These are phyloP conservation scores for Aplysina aerophoba DNA, from an alignment of 37 sponge, comb jelly and placozoan genomes.

Conservation along the genomic window DNA sequence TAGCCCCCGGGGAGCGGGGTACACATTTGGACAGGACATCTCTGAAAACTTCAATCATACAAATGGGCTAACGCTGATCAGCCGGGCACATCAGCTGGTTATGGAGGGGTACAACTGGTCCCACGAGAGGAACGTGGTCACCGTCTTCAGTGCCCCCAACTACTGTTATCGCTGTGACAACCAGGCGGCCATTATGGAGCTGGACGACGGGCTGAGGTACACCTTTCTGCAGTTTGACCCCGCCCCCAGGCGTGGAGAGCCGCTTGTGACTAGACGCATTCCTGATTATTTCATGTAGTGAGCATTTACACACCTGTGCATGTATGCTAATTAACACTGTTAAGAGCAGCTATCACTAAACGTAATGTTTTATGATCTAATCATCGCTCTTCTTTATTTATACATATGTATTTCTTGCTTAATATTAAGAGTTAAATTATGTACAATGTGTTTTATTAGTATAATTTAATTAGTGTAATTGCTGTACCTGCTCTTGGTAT, in stretches of 20 bases:
- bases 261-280: conserved; percentile 94
- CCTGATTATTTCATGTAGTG: conserved; percentile 97
- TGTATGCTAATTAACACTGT: too few species aligned
- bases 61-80: conserved; percentile 91
- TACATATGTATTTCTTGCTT: too few species aligned
- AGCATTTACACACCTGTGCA: too few species aligned
- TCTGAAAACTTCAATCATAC: conserved; percentile 98
- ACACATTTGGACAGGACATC: conserved; percentile 99
- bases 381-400: too few species aligned
- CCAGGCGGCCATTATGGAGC: conserved; percentile 99
- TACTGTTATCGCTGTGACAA: conserved; percentile 99
- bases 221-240: conserved; percentile 98
- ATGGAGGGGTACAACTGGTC: conserved; percentile 99
- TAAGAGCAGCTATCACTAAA: too few species aligned
- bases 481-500: too few species aligned
- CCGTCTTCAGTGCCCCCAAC: conserved; percentile 99
- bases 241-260: conserved; percentile 96
- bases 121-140: conserved; percentile 95
- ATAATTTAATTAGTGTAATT: too few species aligned
- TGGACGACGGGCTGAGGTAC: conserved; percentile 97
- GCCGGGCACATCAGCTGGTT: conserved; percentile 98
- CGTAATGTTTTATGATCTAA: too few species aligned
- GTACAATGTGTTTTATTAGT: too few species aligned
- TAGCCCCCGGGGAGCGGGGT: conserved; percentile 97
- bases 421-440: too few species aligned